Evolutionary conservation across 1,140 invertebrate genomes (phyloP).

Genomic region (Meloidogyne chitwoodi): DNA sequence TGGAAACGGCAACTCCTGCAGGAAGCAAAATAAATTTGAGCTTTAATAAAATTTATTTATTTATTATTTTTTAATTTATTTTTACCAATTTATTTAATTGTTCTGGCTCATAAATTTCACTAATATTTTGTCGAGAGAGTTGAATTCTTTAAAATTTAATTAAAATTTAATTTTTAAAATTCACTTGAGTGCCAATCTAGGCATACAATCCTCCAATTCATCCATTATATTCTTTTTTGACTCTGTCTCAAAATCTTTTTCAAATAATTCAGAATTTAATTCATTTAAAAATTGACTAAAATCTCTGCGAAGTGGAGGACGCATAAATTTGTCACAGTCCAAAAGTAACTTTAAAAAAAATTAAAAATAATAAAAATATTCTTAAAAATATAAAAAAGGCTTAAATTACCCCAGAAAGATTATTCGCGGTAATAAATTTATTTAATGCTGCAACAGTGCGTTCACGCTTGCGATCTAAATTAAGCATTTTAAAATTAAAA

Average conservation of each 20-base stretch:
- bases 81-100: background rate
- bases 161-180: background rate
- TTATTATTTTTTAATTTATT: background rate
- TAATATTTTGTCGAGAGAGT: background rate
- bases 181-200: background rate
- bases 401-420: conserved; percentile 9
- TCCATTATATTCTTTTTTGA: background rate
- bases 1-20: background rate
- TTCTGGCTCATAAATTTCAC: background rate
- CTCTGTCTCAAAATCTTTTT: background rate
- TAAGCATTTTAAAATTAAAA: background rate
- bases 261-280: background rate
- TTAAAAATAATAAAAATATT: background rate
- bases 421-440: background rate
- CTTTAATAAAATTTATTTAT: background rate
- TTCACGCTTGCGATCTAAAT: background rate
- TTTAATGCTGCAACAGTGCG: background rate
- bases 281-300: background rate
- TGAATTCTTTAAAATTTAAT: background rate
- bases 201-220: background rate
- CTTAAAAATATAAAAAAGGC: background rate
- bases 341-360: conserved; percentile 7
- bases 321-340: background rate
- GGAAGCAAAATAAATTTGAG: background rate
- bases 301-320: background rate